Conservation (phyloP, 92 coral and sea anemone species). For the Porites lobata region DNA sequence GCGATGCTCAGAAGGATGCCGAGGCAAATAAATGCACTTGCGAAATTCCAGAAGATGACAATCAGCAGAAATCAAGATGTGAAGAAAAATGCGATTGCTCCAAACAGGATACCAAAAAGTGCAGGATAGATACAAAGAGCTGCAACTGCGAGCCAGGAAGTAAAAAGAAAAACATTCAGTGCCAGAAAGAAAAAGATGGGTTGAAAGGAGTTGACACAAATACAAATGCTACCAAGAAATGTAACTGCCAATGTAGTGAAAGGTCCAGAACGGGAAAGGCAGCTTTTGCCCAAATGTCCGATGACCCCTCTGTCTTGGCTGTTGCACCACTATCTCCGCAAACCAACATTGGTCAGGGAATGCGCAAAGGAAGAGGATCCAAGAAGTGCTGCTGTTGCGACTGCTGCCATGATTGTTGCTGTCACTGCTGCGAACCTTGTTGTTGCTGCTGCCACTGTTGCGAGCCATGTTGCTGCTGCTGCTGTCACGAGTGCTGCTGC, state of each 20-base stretch:
- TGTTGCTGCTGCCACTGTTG: slow-evolving; percentile 82
- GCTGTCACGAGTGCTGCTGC: slow-evolving; percentile 74
- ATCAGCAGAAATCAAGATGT: slow-evolving; percentile 11
- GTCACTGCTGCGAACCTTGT: slow-evolving; percentile 82
- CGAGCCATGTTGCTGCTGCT: slow-evolving; percentile 74
- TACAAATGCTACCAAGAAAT: slow-evolving; percentile 21
- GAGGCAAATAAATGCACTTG: slow-evolving; percentile 39
- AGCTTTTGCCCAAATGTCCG: slow-evolving; percentile 45
- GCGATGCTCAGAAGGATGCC: slow-evolving; percentile 1
- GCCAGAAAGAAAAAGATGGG: neutral
- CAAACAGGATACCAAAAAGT: slow-evolving; percentile 31
- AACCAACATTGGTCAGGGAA: slow-evolving; percentile 10
- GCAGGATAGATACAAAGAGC: slow-evolving; percentile 31
- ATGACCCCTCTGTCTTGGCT: slow-evolving; percentile 62
- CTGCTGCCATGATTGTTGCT: slow-evolving; percentile 74
- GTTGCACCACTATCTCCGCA: slow-evolving; percentile 32
- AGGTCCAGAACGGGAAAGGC: slow-evolving; percentile 14
- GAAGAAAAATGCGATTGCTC: slow-evolving; percentile 11
- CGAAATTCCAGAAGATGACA: slow-evolving; percentile 29
- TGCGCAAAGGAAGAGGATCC: slow-evolving; percentile 43
- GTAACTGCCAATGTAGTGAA: slow-evolving; percentile 55
- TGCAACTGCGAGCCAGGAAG: slow-evolving; percentile 1
- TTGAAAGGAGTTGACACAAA: neutral
- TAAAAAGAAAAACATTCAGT: neutral
- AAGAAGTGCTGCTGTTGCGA: slow-evolving; percentile 68